phyloP scores from a whole-genome alignment of 2,888 invertebrate genomes.

The Pachliopta kotzebuea region DNA sequence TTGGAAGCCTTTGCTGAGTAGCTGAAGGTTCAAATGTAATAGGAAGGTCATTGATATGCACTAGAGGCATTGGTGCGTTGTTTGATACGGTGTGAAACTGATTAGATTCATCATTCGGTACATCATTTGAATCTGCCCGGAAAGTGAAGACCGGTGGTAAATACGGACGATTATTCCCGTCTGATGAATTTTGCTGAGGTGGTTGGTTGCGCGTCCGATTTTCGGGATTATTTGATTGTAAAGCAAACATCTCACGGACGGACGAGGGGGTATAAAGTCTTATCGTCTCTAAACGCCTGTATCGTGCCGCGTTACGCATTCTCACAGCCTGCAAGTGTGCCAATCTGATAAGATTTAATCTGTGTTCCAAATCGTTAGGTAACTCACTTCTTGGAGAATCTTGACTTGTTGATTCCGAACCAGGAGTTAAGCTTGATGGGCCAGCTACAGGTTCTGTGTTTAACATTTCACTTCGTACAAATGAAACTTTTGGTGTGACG shows the following conservation, averaged over 20 bases:
- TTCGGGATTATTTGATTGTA: conserved; percentile 48
- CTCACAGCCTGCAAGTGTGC: conserved; percentile 68
- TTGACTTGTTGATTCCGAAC: conserved; percentile 38
- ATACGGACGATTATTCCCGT: conserved; percentile 44
- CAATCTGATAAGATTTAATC: conserved; percentile 65
- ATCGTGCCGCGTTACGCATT: conserved; percentile 63
- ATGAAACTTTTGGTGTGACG: conserved; percentile 36
- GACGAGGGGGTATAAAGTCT: conserved; percentile 69
- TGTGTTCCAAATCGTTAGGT: conserved; percentile 58
- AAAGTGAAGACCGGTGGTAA: conserved; percentile 48
- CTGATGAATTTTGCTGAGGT: conserved; percentile 39
- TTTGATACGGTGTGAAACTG: conserved; percentile 57
- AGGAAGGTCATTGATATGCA: conserved; percentile 82
- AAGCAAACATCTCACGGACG: conserved; percentile 65
- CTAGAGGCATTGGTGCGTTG: conserved; percentile 73
- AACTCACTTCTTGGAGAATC: conserved; percentile 39
- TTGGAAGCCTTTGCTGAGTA: conserved; percentile 52
- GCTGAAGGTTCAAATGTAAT: conserved; percentile 44
- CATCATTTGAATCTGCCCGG: conserved; percentile 41
- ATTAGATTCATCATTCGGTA: conserved; percentile 42
- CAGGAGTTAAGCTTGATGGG: conserved; percentile 46
- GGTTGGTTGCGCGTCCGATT: conserved; percentile 44
- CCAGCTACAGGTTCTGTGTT: conserved; percentile 59
- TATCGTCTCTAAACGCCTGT: conserved; percentile 66
- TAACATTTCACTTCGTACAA: conserved; percentile 39